A percentile compares a stretch with the other conserved stretches of the same genome.
phyloP scores from a whole-genome alignment of 2,797 vertebrate genomes.

The Lates japonicus region DNA sequence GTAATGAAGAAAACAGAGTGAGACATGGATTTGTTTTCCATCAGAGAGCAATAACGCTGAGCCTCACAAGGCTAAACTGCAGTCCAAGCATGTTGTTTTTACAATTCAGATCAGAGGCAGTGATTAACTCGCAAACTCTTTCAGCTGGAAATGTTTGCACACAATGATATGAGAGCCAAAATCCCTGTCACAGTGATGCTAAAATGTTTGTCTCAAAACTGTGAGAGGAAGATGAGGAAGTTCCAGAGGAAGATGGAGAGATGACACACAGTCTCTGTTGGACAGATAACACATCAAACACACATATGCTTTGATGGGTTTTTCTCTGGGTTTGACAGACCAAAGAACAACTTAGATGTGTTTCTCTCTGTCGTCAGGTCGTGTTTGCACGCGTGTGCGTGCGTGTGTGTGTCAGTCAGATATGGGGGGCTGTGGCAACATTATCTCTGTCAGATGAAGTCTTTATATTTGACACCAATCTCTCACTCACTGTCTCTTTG shows the following conservation, averaged over 20 bases:
- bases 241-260: constrained; percentile 49
- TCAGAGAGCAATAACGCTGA: neutral
- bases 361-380: constrained; percentile 19
- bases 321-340: constrained; percentile 51
- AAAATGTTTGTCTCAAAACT: constrained; percentile 25
- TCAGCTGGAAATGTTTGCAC: constrained; percentile 14
- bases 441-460: constrained; percentile 59
- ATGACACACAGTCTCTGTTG: constrained; percentile 25
- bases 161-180: neutral
- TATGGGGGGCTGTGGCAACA: neutral
- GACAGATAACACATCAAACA: constrained; percentile 52
- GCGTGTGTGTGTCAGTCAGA: constrained; percentile 4
- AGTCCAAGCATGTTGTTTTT: neutral
- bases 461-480: constrained; percentile 77
- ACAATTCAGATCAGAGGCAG: neutral
- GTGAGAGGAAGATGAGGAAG: constrained; percentile 21
- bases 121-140: neutral
- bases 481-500: constrained; percentile 73
- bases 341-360: constrained; percentile 34
- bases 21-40: neutral
- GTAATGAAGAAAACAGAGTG: neutral
- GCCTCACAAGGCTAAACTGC: neutral
- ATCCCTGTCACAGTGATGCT: neutral
- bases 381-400: constrained; percentile 26
- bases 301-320: constrained; percentile 39